A percentile compares a stretch with the other conserved stretches of the same genome.
phyloP scores from a whole-genome alignment of 2,888 invertebrate species.

The Teleiodes luculella region DNA sequence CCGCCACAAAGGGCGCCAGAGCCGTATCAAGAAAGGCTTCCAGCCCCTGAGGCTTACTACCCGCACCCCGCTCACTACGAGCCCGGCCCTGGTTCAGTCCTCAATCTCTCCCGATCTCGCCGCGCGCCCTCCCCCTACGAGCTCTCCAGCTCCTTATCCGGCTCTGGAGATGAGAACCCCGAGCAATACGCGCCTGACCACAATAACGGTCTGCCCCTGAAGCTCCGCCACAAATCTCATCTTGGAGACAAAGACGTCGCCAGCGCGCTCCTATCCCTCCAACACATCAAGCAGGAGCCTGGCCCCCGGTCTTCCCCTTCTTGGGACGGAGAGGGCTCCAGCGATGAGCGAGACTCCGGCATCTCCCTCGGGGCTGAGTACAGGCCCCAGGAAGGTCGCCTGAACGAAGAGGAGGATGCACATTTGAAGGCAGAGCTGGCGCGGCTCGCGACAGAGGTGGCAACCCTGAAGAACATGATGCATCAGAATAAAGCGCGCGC shows the following conservation, averaged over 20 bases:
- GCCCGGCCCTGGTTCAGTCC: constrained; percentile 80
- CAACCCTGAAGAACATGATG: constrained; percentile 90
- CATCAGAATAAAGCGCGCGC: constrained; percentile 79
- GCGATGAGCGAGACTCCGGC: constrained; percentile 93
- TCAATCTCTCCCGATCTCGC: constrained; percentile 84
- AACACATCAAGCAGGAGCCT: constrained; percentile 92
- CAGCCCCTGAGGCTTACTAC: constrained; percentile 70
- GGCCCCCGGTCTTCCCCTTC: constrained; percentile 88
- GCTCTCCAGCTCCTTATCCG: constrained; percentile 86
- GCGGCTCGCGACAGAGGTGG: constrained; percentile 93
- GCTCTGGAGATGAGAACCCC: constrained; percentile 74
- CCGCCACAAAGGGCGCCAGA: constrained; percentile 78
- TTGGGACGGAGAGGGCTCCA: constrained; percentile 93
- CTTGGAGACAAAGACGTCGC: constrained; percentile 93
- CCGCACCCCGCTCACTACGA: constrained; percentile 78
- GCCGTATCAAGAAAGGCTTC: constrained; percentile 69
- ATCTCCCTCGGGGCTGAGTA: constrained; percentile 89
- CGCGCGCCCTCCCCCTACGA: constrained; percentile 88
- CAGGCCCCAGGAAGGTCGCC: constrained; percentile 64
- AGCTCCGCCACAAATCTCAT: constrained; percentile 94
- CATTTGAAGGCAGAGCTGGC: constrained; percentile 92
- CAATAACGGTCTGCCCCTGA: constrained; percentile 91
- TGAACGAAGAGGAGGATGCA: constrained; percentile 81
- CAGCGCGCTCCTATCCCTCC: constrained; percentile 88
- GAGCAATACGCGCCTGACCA: constrained; percentile 80